Conservation (phyloP, 2,888 invertebrate genomes). For the Andricus curvator region DNA sequence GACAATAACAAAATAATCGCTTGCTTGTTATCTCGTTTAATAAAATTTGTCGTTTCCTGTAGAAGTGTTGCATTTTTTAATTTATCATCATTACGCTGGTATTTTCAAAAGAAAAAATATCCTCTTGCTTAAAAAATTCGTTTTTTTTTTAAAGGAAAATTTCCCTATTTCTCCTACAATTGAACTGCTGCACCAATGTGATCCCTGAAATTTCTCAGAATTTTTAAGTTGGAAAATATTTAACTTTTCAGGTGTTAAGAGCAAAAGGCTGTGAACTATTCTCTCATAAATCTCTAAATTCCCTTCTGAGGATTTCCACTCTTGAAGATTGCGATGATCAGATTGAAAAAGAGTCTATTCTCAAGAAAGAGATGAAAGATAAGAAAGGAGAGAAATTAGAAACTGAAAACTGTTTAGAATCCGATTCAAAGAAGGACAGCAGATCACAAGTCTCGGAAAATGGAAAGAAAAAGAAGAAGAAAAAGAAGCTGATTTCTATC, state of each 20-base stretch:
- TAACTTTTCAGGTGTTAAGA: slow-evolving; percentile 81
- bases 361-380: not conserved
- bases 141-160: too few relatives aligned
- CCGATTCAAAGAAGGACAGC: not conserved
- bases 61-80: too few relatives aligned
- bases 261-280: slow-evolving; percentile 87
- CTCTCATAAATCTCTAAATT: slow-evolving; percentile 84
- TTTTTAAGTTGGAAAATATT: not conserved
- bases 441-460: not conserved
- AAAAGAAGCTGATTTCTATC: not conserved
- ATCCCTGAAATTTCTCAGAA: too few relatives aligned
- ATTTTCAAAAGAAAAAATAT: too few relatives aligned
- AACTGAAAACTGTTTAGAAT: not conserved
- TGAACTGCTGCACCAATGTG: too few relatives aligned
- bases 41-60: too few relatives aligned
- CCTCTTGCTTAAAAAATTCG: too few relatives aligned
- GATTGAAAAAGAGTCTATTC: too few relatives aligned
- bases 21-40: too few relatives aligned
- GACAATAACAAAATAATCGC: too few relatives aligned
- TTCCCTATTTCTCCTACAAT: too few relatives aligned
- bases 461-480: slow-evolving; percentile 40
- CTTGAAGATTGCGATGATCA: slow-evolving; percentile 44
- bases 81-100: too few relatives aligned
- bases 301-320: slow-evolving; percentile 86
- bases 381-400: not conserved